Conservation (phyloP, 2,113 vertebrate species). For the Talpa occidentalis region DNA sequence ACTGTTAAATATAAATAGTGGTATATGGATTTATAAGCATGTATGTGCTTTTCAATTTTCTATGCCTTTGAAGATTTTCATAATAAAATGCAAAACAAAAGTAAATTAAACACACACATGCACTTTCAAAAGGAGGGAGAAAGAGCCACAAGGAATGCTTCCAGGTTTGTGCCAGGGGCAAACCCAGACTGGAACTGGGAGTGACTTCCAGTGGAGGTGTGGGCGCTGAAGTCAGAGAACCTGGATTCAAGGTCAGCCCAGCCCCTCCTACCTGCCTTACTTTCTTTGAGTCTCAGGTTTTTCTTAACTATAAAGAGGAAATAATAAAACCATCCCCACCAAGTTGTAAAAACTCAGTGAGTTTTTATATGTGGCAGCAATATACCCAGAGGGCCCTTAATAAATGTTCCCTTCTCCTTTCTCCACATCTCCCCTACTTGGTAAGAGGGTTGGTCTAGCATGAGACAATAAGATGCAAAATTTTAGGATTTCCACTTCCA, state of each 20-base stretch:
- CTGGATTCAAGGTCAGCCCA: background rate
- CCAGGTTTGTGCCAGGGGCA: background rate
- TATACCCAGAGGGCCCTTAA: background rate
- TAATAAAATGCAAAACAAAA: constrained; percentile 33
- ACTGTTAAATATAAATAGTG: background rate
- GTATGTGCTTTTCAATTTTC: background rate
- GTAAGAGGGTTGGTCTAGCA: background rate
- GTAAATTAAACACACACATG: background rate
- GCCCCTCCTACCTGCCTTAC: background rate
- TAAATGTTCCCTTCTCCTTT: background rate
- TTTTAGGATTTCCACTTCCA: background rate
- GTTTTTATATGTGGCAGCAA: background rate
- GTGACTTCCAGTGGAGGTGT: background rate
- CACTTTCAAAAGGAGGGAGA: background rate
- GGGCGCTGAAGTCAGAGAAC: background rate
- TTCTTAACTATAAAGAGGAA: background rate
- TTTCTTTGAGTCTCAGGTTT: background rate
- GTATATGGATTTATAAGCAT: background rate
- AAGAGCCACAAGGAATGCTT: background rate
- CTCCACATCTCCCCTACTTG: background rate
- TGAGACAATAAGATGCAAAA: background rate
- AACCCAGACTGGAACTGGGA: background rate
- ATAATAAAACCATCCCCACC: background rate
- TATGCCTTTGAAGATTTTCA: background rate
- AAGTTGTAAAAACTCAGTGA: background rate